Percentiles rank a stretch among this genome's conserved stretches.
Conservation (phyloP, 2,797 vertebrate species). For the Lutjanus campechanus region DNA sequence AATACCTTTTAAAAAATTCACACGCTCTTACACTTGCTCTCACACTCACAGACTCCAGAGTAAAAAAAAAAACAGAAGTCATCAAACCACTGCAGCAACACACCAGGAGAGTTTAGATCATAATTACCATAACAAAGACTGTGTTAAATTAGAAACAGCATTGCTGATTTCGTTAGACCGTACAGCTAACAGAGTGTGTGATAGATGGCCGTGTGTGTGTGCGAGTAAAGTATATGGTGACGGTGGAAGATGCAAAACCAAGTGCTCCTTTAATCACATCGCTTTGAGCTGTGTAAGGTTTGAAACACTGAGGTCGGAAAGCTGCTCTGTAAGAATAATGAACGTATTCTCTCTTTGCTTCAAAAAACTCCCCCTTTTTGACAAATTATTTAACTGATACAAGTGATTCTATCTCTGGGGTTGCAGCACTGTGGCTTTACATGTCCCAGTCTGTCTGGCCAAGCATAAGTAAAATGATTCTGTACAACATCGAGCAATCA, state of each 20-base stretch:
- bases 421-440: conserved; percentile 15
- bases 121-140: conserved; percentile 72
- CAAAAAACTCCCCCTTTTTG: background rate
- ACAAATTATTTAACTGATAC: conserved; percentile 29
- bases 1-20: conserved; percentile 53
- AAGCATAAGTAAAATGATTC: conserved; percentile 34
- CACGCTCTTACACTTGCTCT: background rate
- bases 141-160: conserved; percentile 70
- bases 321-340: conserved; percentile 13
- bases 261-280: conserved; percentile 38
- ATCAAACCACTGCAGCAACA: conserved; percentile 55
- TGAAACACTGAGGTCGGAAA: conserved; percentile 14
- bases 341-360: conserved; percentile 6
- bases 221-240: conserved; percentile 5
- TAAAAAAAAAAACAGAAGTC: conserved; percentile 27
- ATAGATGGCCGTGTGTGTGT: conserved; percentile 18
- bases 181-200: conserved; percentile 33
- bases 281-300: conserved; percentile 4
- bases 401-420: conserved; percentile 18
- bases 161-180: conserved; percentile 55
- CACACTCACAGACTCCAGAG: conserved; percentile 15
- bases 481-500: conserved; percentile 38
- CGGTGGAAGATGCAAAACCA: conserved; percentile 25
- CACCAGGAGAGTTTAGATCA: conserved; percentile 55
- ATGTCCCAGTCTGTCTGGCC: conserved; percentile 35